Conservation (phyloP, 2,113 vertebrate genomes). For the Apistogramma diplotaenia region DNA sequence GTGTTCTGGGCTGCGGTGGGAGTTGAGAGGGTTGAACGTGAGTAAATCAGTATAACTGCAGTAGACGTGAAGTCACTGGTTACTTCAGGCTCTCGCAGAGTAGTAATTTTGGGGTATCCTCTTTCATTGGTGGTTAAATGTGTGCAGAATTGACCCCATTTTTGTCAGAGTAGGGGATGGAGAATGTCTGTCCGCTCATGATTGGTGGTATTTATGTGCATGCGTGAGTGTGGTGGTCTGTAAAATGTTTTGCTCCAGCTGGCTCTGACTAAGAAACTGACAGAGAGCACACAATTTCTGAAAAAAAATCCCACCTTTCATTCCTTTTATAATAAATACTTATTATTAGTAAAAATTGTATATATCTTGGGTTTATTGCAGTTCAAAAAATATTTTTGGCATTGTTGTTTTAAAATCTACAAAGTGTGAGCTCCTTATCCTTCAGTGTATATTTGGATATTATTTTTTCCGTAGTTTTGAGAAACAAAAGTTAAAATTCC, state of each 20-base stretch:
- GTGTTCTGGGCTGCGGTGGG: constrained; percentile 23
- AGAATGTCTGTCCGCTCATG: constrained; percentile 32
- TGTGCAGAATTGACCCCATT: constrained; percentile 45
- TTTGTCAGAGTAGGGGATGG: constrained; percentile 16
- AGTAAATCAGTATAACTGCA: constrained; percentile 51
- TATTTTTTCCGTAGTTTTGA: not conserved
- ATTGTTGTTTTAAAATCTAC: not conserved
- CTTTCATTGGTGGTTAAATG: constrained; percentile 59
- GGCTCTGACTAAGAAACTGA: not conserved
- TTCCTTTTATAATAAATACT: not conserved
- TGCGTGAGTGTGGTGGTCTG: not conserved
- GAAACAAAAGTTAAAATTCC: not conserved
- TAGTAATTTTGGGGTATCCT: constrained; percentile 58
- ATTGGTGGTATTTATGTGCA: constrained; percentile 25
- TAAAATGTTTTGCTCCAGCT: constrained; percentile 1
- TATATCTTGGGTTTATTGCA: not conserved
- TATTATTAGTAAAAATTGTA: not conserved
- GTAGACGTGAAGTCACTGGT: constrained; percentile 61
- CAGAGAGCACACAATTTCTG: not conserved
- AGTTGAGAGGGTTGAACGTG: constrained; percentile 22
- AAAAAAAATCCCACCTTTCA: not conserved
- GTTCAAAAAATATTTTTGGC: not conserved
- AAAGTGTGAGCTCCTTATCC: not conserved
- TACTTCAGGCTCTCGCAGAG: constrained; percentile 47
- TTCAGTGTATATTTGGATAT: no score